Percentiles rank a stretch among this genome's conserved stretches.
Evolutionary conservation across 2,113 vertebrate species (phyloP).

Genomic region (Silurus glanis): DNA sequence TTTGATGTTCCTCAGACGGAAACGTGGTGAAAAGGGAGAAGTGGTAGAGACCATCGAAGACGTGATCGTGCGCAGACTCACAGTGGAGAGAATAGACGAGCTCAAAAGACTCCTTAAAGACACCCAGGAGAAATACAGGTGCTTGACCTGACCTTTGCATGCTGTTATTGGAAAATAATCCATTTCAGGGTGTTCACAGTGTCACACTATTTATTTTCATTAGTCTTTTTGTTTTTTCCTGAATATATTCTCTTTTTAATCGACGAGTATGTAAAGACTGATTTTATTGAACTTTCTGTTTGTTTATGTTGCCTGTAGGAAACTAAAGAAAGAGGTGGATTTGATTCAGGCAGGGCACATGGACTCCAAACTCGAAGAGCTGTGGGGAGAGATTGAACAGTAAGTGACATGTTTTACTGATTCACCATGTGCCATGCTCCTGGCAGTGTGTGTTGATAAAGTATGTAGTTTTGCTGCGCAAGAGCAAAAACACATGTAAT

Average conservation of each 20-base stretch:
- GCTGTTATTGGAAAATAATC: background rate
- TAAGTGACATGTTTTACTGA: conserved; percentile 62
- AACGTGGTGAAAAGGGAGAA: conserved; percentile 96
- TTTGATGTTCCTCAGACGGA: conserved; percentile 76
- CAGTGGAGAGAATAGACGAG: conserved; percentile 93
- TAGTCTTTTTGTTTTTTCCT: background rate
- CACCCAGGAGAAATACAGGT: conserved; percentile 98
- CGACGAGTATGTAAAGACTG: background rate
- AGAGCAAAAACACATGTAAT: background rate
- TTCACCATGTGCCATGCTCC: background rate
- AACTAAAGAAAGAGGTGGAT: conserved; percentile 95
- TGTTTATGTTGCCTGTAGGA: conserved; percentile 68
- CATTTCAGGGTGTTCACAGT: background rate
- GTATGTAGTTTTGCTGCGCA: background rate
- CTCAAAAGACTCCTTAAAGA: conserved; percentile 94
- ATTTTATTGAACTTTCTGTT: background rate
- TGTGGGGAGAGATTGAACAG: conserved; percentile 89
- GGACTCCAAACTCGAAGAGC: conserved; percentile 91
- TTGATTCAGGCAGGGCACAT: conserved; percentile 93
- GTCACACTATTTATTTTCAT: background rate
- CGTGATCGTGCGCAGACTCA: conserved; percentile 93
- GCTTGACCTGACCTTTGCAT: background rate
- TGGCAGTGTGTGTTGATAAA: background rate
- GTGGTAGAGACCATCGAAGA: conserved; percentile 99
- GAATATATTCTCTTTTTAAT: too few species aligned